Evolutionary conservation across 1,140 invertebrate genomes (phyloP).

Genomic region (Drosophila cardini): DNA sequence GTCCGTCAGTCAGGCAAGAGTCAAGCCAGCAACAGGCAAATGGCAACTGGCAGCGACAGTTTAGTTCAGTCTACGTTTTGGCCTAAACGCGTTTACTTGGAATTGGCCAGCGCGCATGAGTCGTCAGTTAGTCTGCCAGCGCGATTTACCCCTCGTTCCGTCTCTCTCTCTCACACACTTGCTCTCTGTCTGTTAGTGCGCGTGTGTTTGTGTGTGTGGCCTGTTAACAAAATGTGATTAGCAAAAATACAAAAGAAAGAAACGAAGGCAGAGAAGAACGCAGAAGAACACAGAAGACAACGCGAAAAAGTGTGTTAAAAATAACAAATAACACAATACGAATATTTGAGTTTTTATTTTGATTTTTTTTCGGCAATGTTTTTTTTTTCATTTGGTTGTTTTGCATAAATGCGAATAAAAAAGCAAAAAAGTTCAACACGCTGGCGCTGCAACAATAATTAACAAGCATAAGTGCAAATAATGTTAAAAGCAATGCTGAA

Average conservation of each 20-base stretch:
- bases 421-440: constrained; percentile 54
- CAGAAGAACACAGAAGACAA: constrained; percentile 45
- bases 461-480: constrained; percentile 42
- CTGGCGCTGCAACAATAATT: constrained; percentile 59
- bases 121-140: constrained; percentile 50
- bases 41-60: constrained; percentile 33
- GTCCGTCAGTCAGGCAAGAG: constrained; percentile 36
- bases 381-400: constrained; percentile 3
- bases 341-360: constrained; percentile 11
- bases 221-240: constrained; percentile 83
- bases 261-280: constrained; percentile 59
- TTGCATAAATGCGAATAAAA: constrained; percentile 53
- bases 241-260: constrained; percentile 78
- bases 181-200: background rate
- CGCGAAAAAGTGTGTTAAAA: constrained; percentile 60
- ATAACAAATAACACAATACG: constrained; percentile 49
- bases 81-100: constrained; percentile 75
- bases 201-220: constrained; percentile 37
- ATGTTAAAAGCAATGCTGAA: constrained; percentile 62
- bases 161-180: constrained; percentile 3
- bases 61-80: constrained; percentile 79
- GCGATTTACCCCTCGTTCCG: constrained; percentile 21
- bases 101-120: constrained; percentile 70
- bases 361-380: constrained; percentile 19
- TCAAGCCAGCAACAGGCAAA: constrained; percentile 22